Evolutionary conservation across 1,140 invertebrate species (phyloP), one percentile per base, ranked within the genome.

Genomic region (Ceratina australensis): DNA sequence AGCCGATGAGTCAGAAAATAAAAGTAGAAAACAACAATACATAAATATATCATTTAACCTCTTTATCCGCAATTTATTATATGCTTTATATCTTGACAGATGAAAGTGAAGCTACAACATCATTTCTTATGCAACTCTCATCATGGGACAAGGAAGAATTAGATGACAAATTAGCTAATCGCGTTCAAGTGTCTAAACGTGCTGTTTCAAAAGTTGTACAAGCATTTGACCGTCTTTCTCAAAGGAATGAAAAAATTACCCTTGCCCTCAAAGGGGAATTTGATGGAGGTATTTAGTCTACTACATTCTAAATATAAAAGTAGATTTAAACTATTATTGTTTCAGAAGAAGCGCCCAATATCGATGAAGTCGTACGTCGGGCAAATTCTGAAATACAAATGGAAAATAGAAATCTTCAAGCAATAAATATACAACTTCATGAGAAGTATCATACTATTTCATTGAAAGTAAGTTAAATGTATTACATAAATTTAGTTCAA

Each of bases 81-180:
- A 42, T 42, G 33, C 5, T 42, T n/a, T 28, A 24, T 52, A 24
- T 52, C 2, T 54, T 93, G 94, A 61, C 87, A 98, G 97, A 99
- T 95, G 98, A 99, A 92, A 98, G 97, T 93, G 97, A 98, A 93
- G 98, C 98, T 1, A 98, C 98, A 12, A 99, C 97, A 54, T 98
- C 98, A 49, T 99, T 99, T 91, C 93, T 99, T 20, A 97, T 98
- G 91, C 96, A 98, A 88, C 91, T 99, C n/a, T 98, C 98, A 26
- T 98, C 98, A 15, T 99, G 98, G 98, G 98, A 99, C 90, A 98
- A 98, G 89, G 97, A 98, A 89, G 98, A 99, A 90, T 92, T 99
- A 69, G 98, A 99, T 91, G 98, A 98, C 82, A 98, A 98, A 90
- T 94, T 99, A 24, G 97, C 97, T 3, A 98, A 99, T 92, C 93